Evolutionary conservation across 2,113 vertebrate genomes (phyloP), one percentile per base, ranked within the genome.

Genomic region (Setophaga petechia): DNA sequence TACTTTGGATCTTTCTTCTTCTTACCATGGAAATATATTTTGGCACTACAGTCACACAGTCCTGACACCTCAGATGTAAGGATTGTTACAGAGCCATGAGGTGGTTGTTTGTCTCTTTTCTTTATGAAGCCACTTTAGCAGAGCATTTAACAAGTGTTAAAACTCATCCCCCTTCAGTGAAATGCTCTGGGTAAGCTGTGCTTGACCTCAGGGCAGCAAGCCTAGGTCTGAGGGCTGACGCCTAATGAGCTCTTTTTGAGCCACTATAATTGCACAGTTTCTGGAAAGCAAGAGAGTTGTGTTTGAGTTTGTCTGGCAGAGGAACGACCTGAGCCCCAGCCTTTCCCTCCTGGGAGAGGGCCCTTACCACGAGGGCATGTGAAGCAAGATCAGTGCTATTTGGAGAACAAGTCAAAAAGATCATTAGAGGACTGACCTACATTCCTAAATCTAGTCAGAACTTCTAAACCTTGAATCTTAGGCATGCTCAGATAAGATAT

Each of bases 1-100:
- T 92, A 75, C 73, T 94, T 92, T 91, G 65, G 87, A 91, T 92
- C 89, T 87, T 92, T 90, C 47, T 86, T 80, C 61, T 92, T 74
- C 77, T 91, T 89, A 28, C 74, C 61, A 23, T 31, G 75, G 58
- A 92, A 92, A 94, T 84, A 54, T 35, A 5, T 89, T 94, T 92
- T 89, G 73, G 57, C 69, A 91, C 13, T 79, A 11, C 11, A 11
- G 16, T 41, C 52, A 31, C 30, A 47, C 57, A 49, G 41, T 21
- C 35, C 87, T 61, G 54, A 87, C 73, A 91, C 57, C 52, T 92
- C 74, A 68, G 69, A 47, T 57, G 46, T 31, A 73, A 80, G 39
- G 25, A 31, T 13, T 67, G 76, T 82, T 51, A 68, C 17, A 68
- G 75, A 86, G 33, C 14, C 4, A 1, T 24, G 58, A 81, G 13